A percentile compares a stretch with the other conserved stretches of the same genome.
phyloP scores from a whole-genome alignment of 2,113 vertebrate genomes.

The Brachypodius melanocephalos region DNA sequence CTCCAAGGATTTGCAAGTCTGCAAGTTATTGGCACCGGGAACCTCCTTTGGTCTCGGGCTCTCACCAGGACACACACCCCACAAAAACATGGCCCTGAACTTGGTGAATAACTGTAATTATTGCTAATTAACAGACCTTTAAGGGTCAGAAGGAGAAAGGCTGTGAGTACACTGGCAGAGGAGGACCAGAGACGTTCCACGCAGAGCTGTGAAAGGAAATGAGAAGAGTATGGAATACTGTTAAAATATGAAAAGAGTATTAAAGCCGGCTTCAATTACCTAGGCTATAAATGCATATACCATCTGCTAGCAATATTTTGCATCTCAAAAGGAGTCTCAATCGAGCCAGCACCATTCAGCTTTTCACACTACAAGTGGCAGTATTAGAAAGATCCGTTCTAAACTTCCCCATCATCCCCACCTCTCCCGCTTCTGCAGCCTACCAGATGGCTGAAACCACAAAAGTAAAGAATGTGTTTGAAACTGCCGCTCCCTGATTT shows the following conservation, averaged over 20 bases:
- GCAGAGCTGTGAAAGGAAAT: neutral
- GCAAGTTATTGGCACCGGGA: neutral
- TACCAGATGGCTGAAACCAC: slow-evolving; percentile 22
- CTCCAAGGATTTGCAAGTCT: neutral
- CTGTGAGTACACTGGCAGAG: neutral
- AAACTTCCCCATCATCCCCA: neutral
- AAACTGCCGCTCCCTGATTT: neutral
- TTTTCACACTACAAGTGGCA: neutral
- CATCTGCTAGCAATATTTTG: neutral
- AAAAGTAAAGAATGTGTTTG: neutral
- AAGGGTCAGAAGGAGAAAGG: neutral
- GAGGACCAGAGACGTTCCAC: neutral
- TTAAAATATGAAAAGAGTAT: neutral
- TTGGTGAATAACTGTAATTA: neutral
- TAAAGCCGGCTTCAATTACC: neutral
- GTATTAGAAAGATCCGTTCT: neutral
- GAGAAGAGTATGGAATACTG: neutral
- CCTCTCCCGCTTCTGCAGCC: neutral
- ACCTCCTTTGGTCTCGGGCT: rapidly evolving
- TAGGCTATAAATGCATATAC: neutral
- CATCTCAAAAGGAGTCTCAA: neutral
- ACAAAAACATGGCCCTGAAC: neutral
- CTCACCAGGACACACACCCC: neutral
- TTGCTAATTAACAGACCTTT: neutral
- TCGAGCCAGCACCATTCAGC: neutral